phyloP scores from a whole-genome alignment of 2,888 invertebrate species.

The Eustalomyia histrio region DNA sequence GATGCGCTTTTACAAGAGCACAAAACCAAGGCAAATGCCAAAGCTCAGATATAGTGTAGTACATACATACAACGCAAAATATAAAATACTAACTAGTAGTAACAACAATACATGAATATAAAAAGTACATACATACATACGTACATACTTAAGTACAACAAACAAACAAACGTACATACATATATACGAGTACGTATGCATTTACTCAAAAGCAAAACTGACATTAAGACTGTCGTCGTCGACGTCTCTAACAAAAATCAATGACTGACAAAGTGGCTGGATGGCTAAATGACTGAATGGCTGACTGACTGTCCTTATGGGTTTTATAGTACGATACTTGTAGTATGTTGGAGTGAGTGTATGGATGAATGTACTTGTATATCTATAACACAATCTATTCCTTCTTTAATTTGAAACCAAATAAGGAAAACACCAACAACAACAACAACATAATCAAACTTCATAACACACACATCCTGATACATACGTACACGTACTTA shows the following conservation, averaged over 20 bases:
- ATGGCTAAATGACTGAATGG: background rate
- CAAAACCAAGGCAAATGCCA: conserved; percentile 64
- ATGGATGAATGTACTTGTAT: conserved; percentile 5
- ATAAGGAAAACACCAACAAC: conserved; percentile 12
- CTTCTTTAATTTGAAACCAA: conserved; percentile 49
- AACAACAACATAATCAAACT: conserved; percentile 43
- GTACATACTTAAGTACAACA: background rate
- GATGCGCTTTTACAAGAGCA: conserved; percentile 64
- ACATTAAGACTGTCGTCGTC: conserved; percentile 5
- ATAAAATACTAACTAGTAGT: conserved; percentile 2
- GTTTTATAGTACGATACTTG: background rate
- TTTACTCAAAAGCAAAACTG: conserved; percentile 2
- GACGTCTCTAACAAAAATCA: background rate
- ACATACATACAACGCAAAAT: background rate
- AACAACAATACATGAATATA: conserved; percentile 1
- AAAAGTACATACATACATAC: conserved; percentile 5
- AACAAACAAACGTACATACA: background rate
- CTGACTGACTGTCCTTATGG: background rate
- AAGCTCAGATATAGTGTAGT: conserved; percentile 48
- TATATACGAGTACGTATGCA: background rate
- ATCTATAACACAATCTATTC: conserved; percentile 56
- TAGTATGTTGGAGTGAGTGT: background rate
- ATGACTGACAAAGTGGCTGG: background rate
- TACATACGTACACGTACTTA: background rate
- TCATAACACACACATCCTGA: conserved; percentile 24